A percentile compares a stretch with the other conserved stretches of the same genome.
phyloP scores from a whole-genome alignment of 2,113 vertebrate species.

The Nannobrachium achirus region DNA sequence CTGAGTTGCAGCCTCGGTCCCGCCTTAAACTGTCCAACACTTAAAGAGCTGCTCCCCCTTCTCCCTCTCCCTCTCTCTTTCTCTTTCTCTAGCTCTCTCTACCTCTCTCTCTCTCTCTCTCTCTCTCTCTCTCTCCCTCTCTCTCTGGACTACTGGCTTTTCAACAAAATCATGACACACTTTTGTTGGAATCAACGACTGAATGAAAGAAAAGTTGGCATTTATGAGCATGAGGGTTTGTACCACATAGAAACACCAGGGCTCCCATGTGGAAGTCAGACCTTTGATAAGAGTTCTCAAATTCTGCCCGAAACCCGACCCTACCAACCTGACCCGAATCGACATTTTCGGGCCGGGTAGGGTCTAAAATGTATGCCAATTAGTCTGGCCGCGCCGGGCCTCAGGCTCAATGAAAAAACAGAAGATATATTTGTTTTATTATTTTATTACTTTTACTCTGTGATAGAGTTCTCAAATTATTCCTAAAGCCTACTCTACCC shows the following conservation, averaged over 20 bases:
- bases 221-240: background rate
- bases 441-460: too few species aligned
- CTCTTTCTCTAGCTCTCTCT: constrained; percentile 14
- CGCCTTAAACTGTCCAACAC: constrained; percentile 59
- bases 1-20: constrained; percentile 68
- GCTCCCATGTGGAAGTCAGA: too few species aligned
- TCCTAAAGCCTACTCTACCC: too few species aligned
- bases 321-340: too few species aligned
- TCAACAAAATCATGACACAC: constrained; percentile 68
- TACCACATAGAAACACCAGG: background rate
- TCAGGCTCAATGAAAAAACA: too few species aligned
- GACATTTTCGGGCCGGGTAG: too few species aligned
- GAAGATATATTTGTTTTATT: too few species aligned
- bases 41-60: constrained; percentile 58
- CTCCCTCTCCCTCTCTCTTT: constrained; percentile 20
- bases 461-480: too few species aligned
- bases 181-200: constrained; percentile 57
- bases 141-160: constrained; percentile 56
- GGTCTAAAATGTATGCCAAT: too few species aligned
- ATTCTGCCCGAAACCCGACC: too few species aligned
- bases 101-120: constrained; percentile 1
- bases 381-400: too few species aligned
- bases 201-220: constrained; percentile 26
- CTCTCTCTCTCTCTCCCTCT: constrained; percentile 46
- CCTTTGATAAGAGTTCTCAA: too few species aligned